Base-by-base conservation (phyloP, 37 sponge, comb jelly and placozoan species). In the Ianthella basta region DNA sequence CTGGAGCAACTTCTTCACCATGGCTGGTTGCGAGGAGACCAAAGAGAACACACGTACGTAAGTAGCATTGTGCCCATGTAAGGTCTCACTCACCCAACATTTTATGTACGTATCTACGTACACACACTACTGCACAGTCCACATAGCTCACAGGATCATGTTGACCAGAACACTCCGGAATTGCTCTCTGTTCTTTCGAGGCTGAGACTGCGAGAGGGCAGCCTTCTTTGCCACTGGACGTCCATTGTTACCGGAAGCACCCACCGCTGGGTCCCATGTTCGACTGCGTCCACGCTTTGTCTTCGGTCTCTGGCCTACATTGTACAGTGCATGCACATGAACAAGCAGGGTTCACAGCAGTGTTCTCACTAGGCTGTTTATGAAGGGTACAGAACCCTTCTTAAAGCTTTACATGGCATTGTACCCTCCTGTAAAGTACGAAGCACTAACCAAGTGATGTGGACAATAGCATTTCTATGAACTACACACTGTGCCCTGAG, bases 91-190 rank as follows among this genome's bases (percentile, higher is more conserved):
- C n/a, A n/a, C n/a, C n/a, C n/a, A n/a, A n/a, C n/a, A n/a, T n/a
- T n/a, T n/a, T 44, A 8, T 44, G 50, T 44, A 44, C 50, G 50
- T 44, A 44, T 8, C 6, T 44, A 44, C 50, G 50, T 44, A 44
- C 50, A 44, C 8, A 44, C n/a, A n/a, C n/a, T n/a, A n/a, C n/a
- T n/a, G n/a, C 63, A 61, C 27, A 6, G 70, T 69, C 12, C 70
- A 69, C 33, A 16, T 37, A 34, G 59, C 90, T 89, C 32, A 98
- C 96, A 93, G 79, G 33, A 98, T 86, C 35, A 98, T 94, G 72
- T 88, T 91, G 82, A 96, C 97, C 24, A 98, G 88, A 70, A 94
- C 94, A 38, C 81, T 88, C 64, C 98, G 91, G 90, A 98, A 98
- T 25, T 96, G 89, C 57, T 98, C 98, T 33, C 96, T 83, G 82